Conservation (phyloP, 2,797 vertebrate genomes). For the Cetoscarus ocellatus region DNA sequence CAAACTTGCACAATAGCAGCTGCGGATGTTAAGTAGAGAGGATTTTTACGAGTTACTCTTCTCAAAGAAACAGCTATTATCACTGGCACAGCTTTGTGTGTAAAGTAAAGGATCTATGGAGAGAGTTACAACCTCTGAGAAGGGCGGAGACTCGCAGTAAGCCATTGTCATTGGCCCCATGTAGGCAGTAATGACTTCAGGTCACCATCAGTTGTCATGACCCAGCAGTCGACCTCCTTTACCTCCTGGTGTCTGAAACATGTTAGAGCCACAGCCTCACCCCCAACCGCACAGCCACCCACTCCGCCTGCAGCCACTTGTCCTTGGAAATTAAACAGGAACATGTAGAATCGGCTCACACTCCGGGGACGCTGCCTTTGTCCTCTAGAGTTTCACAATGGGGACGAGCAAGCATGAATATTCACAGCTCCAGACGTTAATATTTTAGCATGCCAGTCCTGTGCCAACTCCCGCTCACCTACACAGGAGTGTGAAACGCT, state of each 20-base stretch:
- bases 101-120: not conserved
- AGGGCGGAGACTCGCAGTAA: constrained; percentile 19
- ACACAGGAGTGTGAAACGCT: constrained; percentile 48
- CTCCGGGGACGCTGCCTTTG: constrained; percentile 62
- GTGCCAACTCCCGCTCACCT: constrained; percentile 57
- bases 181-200: constrained; percentile 47
- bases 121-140: constrained; percentile 10
- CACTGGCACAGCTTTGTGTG: not conserved
- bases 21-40: too few relatives aligned
- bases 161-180: constrained; percentile 41
- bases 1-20: too few relatives aligned
- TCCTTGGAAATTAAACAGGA: constrained; percentile 77
- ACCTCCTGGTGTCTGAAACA: constrained; percentile 57
- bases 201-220: constrained; percentile 61
- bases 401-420: constrained; percentile 76
- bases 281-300: constrained; percentile 36
- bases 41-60: not conserved
- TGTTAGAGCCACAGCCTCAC: constrained; percentile 51
- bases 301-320: constrained; percentile 42
- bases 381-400: constrained; percentile 73
- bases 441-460: constrained; percentile 78
- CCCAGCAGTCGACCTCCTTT: constrained; percentile 49
- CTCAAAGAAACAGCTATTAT: not conserved
- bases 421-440: constrained; percentile 76
- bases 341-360: constrained; percentile 76